Evolutionary conservation across 64 coral and sea anemone genomes (phyloP).

Genomic region (Montipora cactus): DNA sequence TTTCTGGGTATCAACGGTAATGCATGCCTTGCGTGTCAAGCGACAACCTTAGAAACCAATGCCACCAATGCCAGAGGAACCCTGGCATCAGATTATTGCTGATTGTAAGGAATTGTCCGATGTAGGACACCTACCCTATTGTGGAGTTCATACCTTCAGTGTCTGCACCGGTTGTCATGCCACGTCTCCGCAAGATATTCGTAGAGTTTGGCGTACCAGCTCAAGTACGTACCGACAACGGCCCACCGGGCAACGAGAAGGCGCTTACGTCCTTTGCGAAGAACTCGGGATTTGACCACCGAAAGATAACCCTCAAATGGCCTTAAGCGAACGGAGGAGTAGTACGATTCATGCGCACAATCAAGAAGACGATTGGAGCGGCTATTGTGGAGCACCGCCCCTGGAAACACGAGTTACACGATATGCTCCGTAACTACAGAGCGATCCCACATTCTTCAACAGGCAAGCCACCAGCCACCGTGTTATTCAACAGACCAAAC

Average conservation of each 20-base stretch:
- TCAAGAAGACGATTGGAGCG: constrained; percentile 53
- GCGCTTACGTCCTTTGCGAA: neutral
- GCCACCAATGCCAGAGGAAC: neutral
- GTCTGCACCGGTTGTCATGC: constrained; percentile 6
- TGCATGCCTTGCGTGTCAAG: constrained; percentile 3
- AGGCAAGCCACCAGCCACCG: constrained; percentile 44
- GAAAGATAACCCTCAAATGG: neutral
- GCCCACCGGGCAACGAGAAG: constrained; percentile 2
- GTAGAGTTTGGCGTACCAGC: neutral
- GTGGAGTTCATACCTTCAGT: neutral
- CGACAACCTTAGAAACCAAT: constrained; percentile 19
- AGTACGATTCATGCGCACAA: neutral
- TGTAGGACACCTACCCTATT: constrained; percentile 1
- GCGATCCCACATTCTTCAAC: constrained; percentile 52
- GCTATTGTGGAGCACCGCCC: constrained; percentile 43
- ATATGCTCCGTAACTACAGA: constrained; percentile 61
- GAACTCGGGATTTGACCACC: neutral
- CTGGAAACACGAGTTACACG: constrained; percentile 60
- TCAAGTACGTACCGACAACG: constrained; percentile 1
- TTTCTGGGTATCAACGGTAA: neutral
- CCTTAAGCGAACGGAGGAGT: neutral
- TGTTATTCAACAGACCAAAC: constrained; percentile 52
- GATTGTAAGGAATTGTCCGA: neutral
- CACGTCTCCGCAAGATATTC: constrained; percentile 11
- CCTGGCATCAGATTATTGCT: constrained; percentile 14